Evolutionary conservation across 2,113 vertebrate species (phyloP).

Genomic region (Monopterus albus): DNA sequence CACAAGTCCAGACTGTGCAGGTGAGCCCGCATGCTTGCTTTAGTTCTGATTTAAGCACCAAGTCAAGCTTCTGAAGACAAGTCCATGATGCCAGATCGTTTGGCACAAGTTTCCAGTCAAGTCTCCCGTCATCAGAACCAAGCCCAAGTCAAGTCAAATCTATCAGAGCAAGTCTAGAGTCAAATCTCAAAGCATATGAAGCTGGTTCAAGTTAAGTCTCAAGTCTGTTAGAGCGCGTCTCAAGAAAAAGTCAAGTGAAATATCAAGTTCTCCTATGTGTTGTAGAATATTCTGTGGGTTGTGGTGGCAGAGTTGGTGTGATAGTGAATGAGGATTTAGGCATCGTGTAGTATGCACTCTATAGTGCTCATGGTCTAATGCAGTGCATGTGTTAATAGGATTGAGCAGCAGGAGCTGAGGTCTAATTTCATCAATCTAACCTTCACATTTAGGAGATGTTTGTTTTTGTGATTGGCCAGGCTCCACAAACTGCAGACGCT

Average conservation of each 20-base stretch:
- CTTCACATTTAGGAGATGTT: slow-evolving; percentile 36
- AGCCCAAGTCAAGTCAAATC: background rate
- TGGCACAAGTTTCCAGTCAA: background rate
- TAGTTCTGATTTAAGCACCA: background rate
- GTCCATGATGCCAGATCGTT: too few relatives aligned
- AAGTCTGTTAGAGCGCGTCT: too few relatives aligned
- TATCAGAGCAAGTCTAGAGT: background rate
- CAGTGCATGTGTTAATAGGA: slow-evolving; percentile 56
- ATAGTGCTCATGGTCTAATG: background rate
- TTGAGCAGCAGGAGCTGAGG: slow-evolving; percentile 41
- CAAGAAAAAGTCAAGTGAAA: too few relatives aligned
- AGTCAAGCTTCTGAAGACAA: too few relatives aligned
- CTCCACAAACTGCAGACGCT: background rate
- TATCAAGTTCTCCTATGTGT: too few relatives aligned
- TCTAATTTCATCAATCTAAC: slow-evolving; percentile 58
- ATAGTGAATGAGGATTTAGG: slow-evolving; percentile 6
- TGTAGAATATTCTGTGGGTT: too few relatives aligned
- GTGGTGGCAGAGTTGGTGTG: background rate
- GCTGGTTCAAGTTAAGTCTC: background rate
- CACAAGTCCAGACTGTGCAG: slow-evolving; percentile 93
- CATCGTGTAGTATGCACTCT: background rate
- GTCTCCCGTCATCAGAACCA: background rate
- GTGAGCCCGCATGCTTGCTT: slow-evolving; percentile 70
- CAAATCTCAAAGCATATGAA: background rate
- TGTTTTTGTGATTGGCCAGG: slow-evolving; percentile 20